Conservation (phyloP, 2,888 invertebrate species). For the Anoplius nigerrimus region DNA sequence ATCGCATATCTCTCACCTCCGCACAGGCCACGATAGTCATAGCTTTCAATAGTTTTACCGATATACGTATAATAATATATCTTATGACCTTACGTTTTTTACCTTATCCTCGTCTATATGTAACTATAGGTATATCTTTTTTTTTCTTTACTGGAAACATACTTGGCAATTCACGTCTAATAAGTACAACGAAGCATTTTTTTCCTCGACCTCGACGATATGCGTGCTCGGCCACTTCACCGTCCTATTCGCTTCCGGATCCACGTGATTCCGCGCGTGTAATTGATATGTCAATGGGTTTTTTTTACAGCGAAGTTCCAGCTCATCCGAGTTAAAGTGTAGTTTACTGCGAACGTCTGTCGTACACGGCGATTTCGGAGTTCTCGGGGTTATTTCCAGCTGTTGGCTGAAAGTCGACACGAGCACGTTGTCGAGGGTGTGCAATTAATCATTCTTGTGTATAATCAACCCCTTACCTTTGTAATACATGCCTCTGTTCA, state of each 20-base stretch:
- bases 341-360: slow-evolving; percentile 56
- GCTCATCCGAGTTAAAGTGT: slow-evolving; percentile 66
- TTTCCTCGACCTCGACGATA: slow-evolving; percentile 39
- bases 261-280: slow-evolving; percentile 39
- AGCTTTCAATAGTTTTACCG: slow-evolving; percentile 64
- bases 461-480: slow-evolving; percentile 80
- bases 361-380: slow-evolving; percentile 25
- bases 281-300: slow-evolving; percentile 60
- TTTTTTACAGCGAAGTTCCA: slow-evolving; percentile 63
- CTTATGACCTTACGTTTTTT: slow-evolving; percentile 52
- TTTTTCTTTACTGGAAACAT: slow-evolving; percentile 70
- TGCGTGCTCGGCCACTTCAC: slow-evolving; percentile 33
- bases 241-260: slow-evolving; percentile 15
- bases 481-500: slow-evolving; percentile 95
- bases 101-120: slow-evolving; percentile 62
- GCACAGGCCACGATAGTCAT: slow-evolving; percentile 71
- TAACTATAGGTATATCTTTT: slow-evolving; percentile 58
- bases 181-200: slow-evolving; percentile 72
- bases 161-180: slow-evolving; percentile 75
- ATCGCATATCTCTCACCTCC: slow-evolving; percentile 55
- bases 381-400: slow-evolving; percentile 87
- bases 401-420: slow-evolving; percentile 81
- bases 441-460: not conserved
- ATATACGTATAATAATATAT: slow-evolving; percentile 66
- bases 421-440: not conserved